Percentiles rank a stretch among this genome's conserved stretches.
phyloP scores from a whole-genome alignment of 1,140 invertebrate species.

The Bombus ignitus region DNA sequence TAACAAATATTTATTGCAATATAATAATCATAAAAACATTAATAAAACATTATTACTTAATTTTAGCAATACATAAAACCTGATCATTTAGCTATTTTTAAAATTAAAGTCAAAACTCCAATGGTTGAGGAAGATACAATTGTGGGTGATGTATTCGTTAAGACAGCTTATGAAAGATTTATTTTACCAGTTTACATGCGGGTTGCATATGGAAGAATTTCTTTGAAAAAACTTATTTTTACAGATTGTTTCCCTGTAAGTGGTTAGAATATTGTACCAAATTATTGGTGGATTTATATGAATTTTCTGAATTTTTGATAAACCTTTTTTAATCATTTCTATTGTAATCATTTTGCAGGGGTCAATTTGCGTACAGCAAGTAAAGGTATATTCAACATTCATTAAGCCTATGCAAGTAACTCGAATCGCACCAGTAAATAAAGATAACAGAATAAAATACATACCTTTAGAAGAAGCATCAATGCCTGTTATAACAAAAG shows the following conservation, averaged over 20 bases:
- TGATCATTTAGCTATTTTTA: slow-evolving; percentile 89
- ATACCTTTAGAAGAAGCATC: slow-evolving; percentile 76
- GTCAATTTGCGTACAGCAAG: slow-evolving; percentile 88
- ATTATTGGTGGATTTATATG: background rate
- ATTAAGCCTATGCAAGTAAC: slow-evolving; percentile 87
- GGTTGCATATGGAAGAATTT: slow-evolving; percentile 85
- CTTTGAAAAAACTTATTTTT: slow-evolving; percentile 87
- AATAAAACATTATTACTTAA: slow-evolving; percentile 30
- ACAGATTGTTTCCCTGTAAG: slow-evolving; percentile 93
- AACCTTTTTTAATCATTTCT: background rate
- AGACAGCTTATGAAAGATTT: slow-evolving; percentile 88
- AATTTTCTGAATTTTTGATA: background rate
- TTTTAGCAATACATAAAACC: slow-evolving; percentile 84
- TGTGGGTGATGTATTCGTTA: slow-evolving; percentile 88
- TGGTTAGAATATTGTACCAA: slow-evolving; percentile 55
- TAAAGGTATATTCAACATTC: slow-evolving; percentile 90
- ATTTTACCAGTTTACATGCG: slow-evolving; percentile 85
- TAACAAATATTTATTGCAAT: background rate
- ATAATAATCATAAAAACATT: background rate
- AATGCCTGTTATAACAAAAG: slow-evolving; percentile 78
- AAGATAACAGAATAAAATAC: slow-evolving; percentile 82
- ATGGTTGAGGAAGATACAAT: slow-evolving; percentile 87
- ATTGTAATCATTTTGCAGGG: slow-evolving; percentile 83
- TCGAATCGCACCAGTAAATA: slow-evolving; percentile 80
- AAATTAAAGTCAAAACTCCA: slow-evolving; percentile 88